Evolutionary conservation across 1,140 invertebrate genomes (phyloP).

Genomic region (Zaprionus ghesquierei): DNA sequence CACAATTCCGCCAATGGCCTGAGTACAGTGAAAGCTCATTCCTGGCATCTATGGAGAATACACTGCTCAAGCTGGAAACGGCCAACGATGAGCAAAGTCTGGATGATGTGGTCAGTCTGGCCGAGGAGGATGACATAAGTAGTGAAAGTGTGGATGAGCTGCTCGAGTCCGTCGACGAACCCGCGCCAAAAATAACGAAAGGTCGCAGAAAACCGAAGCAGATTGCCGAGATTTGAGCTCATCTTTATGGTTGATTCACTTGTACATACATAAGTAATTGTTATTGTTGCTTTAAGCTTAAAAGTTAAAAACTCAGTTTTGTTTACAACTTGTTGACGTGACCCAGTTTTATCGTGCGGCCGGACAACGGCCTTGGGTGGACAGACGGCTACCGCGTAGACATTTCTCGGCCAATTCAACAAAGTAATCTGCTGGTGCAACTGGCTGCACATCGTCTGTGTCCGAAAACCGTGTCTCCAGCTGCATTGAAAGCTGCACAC

Average conservation of each 20-base stretch:
- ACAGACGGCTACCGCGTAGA: constrained; percentile 59
- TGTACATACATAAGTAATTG: constrained; percentile 31
- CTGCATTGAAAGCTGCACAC: constrained; percentile 77
- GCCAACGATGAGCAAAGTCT: constrained; percentile 63
- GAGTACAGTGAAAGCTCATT: constrained; percentile 85
- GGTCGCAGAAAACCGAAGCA: constrained; percentile 31
- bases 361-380: constrained; percentile 40
- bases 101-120: constrained; percentile 57
- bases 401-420: constrained; percentile 65
- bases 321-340: neutral
- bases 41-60: constrained; percentile 84
- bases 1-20: constrained; percentile 84
- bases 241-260: neutral
- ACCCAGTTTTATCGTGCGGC: neutral
- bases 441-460: neutral
- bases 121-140: constrained; percentile 70
- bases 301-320: constrained; percentile 12
- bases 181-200: constrained; percentile 1
- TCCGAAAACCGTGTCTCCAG: constrained; percentile 62
- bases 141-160: constrained; percentile 48
- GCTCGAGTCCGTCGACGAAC: constrained; percentile 27
- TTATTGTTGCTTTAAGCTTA: constrained; percentile 20
- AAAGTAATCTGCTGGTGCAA: constrained; percentile 56
- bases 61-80: constrained; percentile 71
- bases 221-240: constrained; percentile 11